Base-by-base conservation (phyloP, 2,113 vertebrate genomes). In the Syngnathoides biaculeatus region DNA sequence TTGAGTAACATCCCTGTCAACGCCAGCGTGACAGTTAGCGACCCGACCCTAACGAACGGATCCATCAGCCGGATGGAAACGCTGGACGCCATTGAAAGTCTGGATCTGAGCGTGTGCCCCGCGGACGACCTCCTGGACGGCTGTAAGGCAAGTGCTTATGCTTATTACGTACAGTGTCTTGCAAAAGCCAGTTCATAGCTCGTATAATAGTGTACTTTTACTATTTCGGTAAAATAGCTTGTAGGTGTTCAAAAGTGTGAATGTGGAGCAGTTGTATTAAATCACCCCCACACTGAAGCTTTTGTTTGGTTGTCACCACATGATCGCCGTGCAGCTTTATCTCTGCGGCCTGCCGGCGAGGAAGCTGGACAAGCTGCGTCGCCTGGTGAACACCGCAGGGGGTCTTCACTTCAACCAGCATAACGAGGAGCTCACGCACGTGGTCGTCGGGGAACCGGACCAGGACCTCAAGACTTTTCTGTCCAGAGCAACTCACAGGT, bases 381-480 rank as follows among this genome's bases (percentile, higher is more conserved):
- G 92, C 19, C 92, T 97, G 57, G 94, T 99, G 67, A 99, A 96
- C 79, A 84, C 79, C 0, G 93, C 93, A 42, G 97, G 97, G 71
- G 97, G 96, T 39, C 85, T 99, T 80, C 94, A 93, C 68, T 98
- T 98, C 85, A 97, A 95, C 89, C 96, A 98, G 11, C 93, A 93
- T 64, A 94, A 93, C 67, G 95, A 95, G 85, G 95, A 98, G 43
- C 93, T 99, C 72, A 97, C 97, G 60, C 97, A 99, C 64, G 90
- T 99, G 58, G 92, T 98, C 66, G 90, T 95, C 86, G 96, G 94
- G 68, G 95, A 98, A 24, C 79, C 87, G 71, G 93, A 92, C 68
- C 86, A 93, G 58, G 95, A 95, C 26, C 74, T 98, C 73, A 94
- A 93, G 75, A 91, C 86, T 13, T 96, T 97, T 73, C 83, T 97